Base-by-base conservation (phyloP, 2,888 invertebrate species). In the Dryadula phaetusa region DNA sequence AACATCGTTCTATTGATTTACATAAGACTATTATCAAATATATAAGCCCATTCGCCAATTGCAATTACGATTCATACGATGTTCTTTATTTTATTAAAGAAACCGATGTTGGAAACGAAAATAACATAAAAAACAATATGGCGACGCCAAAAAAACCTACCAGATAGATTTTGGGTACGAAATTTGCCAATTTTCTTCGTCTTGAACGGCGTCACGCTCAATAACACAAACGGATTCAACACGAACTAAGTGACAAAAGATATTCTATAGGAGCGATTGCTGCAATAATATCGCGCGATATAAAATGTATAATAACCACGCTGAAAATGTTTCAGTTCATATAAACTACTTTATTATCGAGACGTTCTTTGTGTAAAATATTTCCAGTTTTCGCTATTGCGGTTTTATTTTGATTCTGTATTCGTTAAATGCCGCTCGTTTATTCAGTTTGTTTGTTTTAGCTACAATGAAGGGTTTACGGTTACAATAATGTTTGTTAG, bases 251-350 rank as follows among this genome's bases (percentile, higher is more conserved):
- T 85, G 87, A 87, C 87, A 86, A 86, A 85, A 84, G 83, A 83
- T 58, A 85, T 85, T 68, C 85, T 84, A 84, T 86, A 82, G 82
- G 77, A 82, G 82, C 82, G 78, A 85, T 84, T 82, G 80, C 77
- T 84, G 78, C 87, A 84, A 84, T 86, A 84, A 82, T 83, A 83
- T 83, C 86, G 85, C 85, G 86, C 86, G 83, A 86, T 82, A 37
- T 40, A 56, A 22, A 32, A 34, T 46, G n/a, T 49, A 42, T 40
- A 53, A 53, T 53, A 44, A 46, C 25, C 7, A 52, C 22, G 44
- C 44, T 44, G 20, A 10, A n/a, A 53, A 66, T 46, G 52, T 34
- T 62, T 52, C 37, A 28, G 32, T 62, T 37, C 16, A 18, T 42
- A 44, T 14, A 44, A 56, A 56, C 54, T 56, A 40, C 37, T 40